Base-by-base conservation (phyloP, 2,797 vertebrate species). In the Petrocephalus sullivani region DNA sequence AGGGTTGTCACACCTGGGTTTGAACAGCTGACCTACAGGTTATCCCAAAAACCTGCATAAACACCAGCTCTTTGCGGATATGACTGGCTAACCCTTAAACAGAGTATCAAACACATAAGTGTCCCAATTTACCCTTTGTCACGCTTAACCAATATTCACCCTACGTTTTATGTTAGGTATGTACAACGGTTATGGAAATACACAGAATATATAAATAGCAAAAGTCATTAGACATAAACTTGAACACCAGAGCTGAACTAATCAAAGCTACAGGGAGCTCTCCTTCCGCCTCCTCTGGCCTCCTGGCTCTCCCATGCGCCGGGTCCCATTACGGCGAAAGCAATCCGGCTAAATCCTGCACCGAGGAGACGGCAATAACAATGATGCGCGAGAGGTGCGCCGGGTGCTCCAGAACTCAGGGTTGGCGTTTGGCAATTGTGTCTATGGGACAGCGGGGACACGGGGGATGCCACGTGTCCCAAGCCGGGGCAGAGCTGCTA, bases 321-420 rank as follows among this genome's bases (percentile, higher is more conserved):
- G 51, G 67, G 64, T 78, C 71, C 21, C 46, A 21, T 51, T 49
- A 67, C 49, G 16, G 54, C 7, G 21, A 58, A 19, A 86, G 37
- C 23, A 57, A 81, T 61, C 89, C 83, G 49, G 71, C 83, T 75
- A 85, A 87, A 84, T 85, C 16, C 21, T 56, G 58, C 51, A 51
- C 54, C 28, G 51, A 49, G 53, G 58, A 58, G 84, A 56, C 46
- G 41, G 85, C 81, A 58, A 86, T 85, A 75, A 88, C 88, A 67
- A 67, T 41, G 6, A 51, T 57, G 28, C 64, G 3, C 4, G 10
- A 41, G 23, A 87, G 51, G 16, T 67, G 51, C 67, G 33, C 16
- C 33, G 19, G 85, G 56, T 41, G 53, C 58, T 49, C 37, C 19
- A 19, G 85, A 7, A 46, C 41, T n/a, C 4, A 9, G 23, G 41